These are phyloP conservation scores for Cerastis leucographa DNA, from an alignment of 2,888 invertebrate species.

Conservation along the genomic window DNA sequence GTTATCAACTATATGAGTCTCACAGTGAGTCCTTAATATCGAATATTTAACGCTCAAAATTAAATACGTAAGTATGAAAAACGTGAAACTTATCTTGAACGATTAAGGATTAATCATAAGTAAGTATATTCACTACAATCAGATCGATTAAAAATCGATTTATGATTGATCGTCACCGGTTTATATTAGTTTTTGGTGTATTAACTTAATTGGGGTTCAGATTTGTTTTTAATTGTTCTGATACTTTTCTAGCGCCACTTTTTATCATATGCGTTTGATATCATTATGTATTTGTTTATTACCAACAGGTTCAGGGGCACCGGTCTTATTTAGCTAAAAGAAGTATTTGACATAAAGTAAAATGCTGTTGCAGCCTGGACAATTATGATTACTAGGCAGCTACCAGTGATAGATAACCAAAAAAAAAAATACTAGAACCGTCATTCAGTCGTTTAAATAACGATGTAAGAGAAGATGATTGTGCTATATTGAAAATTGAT, in stretches of 20 bases:
- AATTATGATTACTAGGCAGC: too few relatives aligned
- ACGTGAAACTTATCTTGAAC: constrained; percentile 31
- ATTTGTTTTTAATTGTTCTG: constrained; percentile 1
- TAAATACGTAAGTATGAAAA: neutral
- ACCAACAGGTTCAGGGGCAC: too few relatives aligned
- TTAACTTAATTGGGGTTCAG: neutral
- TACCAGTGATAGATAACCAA: neutral
- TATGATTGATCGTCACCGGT: constrained; percentile 10
- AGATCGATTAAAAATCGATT: constrained; percentile 29
- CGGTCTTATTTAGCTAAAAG: neutral
- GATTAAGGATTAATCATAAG: constrained; percentile 11
- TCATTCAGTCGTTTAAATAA: neutral
- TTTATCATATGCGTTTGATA: neutral
- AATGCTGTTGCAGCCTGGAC: too few relatives aligned
- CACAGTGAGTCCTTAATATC: neutral
- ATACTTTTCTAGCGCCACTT: neutral
- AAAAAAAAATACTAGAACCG: neutral
- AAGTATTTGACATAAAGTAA: too few relatives aligned
- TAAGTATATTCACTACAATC: constrained; percentile 13
- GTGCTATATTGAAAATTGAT: neutral
- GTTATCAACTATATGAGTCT: neutral
- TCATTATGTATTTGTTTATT: neutral
- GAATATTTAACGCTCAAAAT: constrained; percentile 14
- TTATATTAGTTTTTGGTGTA: constrained; percentile 19
- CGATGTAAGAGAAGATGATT: neutral